Conservation (phyloP, 1,140 invertebrate genomes). For the Anastatus disparis region DNA sequence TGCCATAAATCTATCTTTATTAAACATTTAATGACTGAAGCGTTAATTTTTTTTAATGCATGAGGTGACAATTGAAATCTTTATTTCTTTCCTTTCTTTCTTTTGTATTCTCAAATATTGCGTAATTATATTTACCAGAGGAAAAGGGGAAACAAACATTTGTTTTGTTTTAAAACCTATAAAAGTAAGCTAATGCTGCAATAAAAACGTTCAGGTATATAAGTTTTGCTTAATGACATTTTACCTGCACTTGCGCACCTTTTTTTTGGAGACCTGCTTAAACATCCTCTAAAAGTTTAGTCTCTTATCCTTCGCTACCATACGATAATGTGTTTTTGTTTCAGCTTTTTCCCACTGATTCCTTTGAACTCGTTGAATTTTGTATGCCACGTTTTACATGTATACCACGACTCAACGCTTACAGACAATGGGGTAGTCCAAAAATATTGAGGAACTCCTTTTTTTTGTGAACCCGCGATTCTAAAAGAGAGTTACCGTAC, state of each 20-base stretch:
- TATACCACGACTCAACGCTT: background rate
- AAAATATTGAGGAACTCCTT: constrained; percentile 18
- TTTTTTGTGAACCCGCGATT: constrained; percentile 13
- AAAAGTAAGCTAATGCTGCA: no score
- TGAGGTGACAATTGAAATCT: no score
- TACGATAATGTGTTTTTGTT: constrained; percentile 3
- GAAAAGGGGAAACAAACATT: no score
- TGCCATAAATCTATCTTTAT: no score
- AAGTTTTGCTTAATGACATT: constrained; percentile 26
- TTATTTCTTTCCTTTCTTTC: no score
- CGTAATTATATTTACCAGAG: no score
- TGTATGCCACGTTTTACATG: constrained; percentile 9
- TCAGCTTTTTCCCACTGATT: background rate
- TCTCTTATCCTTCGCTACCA: constrained; percentile 1
- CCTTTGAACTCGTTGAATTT: background rate
- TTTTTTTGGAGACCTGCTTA: no score
- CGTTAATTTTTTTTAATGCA: no score
- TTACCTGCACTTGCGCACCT: constrained; percentile 1
- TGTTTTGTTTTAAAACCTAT: no score
- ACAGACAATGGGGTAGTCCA: background rate
- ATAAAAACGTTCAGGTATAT: constrained; percentile 29
- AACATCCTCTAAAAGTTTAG: background rate
- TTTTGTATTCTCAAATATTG: no score
- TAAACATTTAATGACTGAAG: no score
- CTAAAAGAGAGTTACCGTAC: background rate